Evolutionary conservation across 2,797 vertebrate genomes (phyloP).

Genomic region (Peromyscus nudipes): DNA sequence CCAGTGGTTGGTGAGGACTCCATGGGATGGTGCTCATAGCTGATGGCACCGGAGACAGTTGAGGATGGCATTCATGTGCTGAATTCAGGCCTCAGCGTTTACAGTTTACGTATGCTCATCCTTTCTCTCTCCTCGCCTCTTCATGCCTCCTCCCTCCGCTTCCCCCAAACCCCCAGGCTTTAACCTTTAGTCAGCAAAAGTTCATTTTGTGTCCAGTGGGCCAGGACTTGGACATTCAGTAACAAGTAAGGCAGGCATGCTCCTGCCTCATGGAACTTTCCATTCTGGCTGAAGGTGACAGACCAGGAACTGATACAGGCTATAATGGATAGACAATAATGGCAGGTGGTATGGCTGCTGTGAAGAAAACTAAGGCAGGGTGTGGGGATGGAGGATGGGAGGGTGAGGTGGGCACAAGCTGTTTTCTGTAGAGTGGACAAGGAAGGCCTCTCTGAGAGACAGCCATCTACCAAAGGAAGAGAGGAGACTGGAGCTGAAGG

Average conservation of each 20-base stretch:
- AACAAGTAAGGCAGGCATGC: not conserved
- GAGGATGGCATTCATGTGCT: not conserved
- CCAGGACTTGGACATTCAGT: not conserved
- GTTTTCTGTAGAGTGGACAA: not conserved
- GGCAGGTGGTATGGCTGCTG: not conserved
- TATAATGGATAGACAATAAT: not conserved
- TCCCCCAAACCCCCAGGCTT: not conserved
- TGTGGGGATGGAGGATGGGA: rapidly evolving
- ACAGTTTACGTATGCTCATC: not conserved
- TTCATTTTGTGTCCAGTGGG: not conserved
- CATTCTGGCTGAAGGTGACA: not conserved
- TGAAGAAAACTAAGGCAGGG: not conserved
- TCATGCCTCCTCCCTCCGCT: rapidly evolving
- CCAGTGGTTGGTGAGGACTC: not conserved
- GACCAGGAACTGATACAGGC: not conserved
- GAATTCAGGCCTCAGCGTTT: not conserved
- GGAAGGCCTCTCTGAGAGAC: not conserved
- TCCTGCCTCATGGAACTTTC: conserved; percentile 43
- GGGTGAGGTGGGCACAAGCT: not conserved
- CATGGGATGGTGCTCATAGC: not conserved
- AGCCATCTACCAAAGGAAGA: not conserved
- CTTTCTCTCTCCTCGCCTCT: not conserved
- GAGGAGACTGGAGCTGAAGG: not conserved
- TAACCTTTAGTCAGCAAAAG: conserved; percentile 32
- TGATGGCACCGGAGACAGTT: not conserved